Base-by-base conservation (phyloP, 2,888 invertebrate species). In the Tetanocera ferruginea region DNA sequence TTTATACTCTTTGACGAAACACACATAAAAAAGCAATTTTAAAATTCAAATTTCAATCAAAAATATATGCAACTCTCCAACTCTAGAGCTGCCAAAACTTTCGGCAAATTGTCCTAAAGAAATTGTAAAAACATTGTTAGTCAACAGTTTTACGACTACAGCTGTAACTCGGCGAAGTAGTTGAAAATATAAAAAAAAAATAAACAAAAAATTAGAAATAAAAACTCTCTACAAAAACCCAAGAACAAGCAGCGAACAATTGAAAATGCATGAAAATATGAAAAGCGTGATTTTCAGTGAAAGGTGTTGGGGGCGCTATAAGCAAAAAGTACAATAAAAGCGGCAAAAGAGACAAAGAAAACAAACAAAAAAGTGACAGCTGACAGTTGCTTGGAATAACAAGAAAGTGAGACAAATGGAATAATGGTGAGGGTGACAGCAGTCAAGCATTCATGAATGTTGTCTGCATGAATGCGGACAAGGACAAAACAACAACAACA, bases 281-380 rank as follows among this genome's bases (percentile, higher is more conserved):
- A 70, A 52, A 72, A 34, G 37, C 57, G 60, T 60, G 72, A 57
- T 72, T 72, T 57, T 57, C 19, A 5, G 17, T 72, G 43, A 72
- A 57, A 72, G 37, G 19, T 43, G 51, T 43, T 25, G 23, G 11
- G 23, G 23, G 23, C 55, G 11, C 3, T 19, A 55, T 23, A 37
- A 5, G 37, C 37, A 43, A 43, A 43, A 43, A 49, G 25, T n/a
- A 23, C 5, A 73, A 73, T 43, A 60, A 74, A 74, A 49, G 6
- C 17, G 8, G 1, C 28, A 66, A 66, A 37, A 62, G 3, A 31
- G 28, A 73, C 8, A 31, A 73, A 11, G 37, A 57, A 43, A 37
- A 14, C 62, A 28, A 64, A 49, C 23, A 64, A 64, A 64, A 74
- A 31, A 37, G 37, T 60, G 72, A 34, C 37, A 62, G 62, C 64